These are phyloP conservation scores for Torymus auratus DNA, from an alignment of 2,888 invertebrate species.

Conservation along the genomic window DNA sequence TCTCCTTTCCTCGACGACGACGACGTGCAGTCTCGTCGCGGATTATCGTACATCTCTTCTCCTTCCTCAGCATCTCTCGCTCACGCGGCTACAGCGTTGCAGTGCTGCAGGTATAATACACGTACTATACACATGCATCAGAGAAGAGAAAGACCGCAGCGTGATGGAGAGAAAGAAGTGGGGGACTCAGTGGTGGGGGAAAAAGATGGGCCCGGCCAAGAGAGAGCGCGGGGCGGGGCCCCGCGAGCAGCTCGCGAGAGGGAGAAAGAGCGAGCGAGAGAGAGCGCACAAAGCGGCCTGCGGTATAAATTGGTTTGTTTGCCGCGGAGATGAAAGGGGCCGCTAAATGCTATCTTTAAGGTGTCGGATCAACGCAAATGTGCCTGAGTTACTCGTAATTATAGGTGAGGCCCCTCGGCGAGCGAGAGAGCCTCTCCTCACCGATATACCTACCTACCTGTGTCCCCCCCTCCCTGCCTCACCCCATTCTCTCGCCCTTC, in stretches of 20 bases:
- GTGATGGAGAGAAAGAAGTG: not conserved
- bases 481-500: not conserved
- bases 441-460: constrained; percentile 42
- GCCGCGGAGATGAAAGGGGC: constrained; percentile 77
- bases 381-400: constrained; percentile 77
- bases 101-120: not conserved
- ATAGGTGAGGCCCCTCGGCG: constrained; percentile 71
- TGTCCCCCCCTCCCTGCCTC: constrained; percentile 37
- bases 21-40: constrained; percentile 55
- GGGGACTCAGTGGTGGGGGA: constrained; percentile 11
- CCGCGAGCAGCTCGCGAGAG: constrained; percentile 15
- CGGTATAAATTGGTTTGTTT: constrained; percentile 77
- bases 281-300: constrained; percentile 72
- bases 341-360: constrained; percentile 78
- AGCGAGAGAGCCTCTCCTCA: constrained; percentile 51
- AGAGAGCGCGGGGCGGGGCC: constrained; percentile 70
- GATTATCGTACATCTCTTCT: constrained; percentile 43
- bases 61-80: not conserved
- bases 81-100: no score
- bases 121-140: not conserved
- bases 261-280: constrained; percentile 18
- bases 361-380: constrained; percentile 78
- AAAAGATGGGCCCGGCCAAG: constrained; percentile 62
- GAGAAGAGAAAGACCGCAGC: not conserved
- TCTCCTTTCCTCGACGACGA: constrained; percentile 14